Base-by-base conservation (phyloP, 64 coral and sea anemone genomes). In the Trachythela sp. region DNA sequence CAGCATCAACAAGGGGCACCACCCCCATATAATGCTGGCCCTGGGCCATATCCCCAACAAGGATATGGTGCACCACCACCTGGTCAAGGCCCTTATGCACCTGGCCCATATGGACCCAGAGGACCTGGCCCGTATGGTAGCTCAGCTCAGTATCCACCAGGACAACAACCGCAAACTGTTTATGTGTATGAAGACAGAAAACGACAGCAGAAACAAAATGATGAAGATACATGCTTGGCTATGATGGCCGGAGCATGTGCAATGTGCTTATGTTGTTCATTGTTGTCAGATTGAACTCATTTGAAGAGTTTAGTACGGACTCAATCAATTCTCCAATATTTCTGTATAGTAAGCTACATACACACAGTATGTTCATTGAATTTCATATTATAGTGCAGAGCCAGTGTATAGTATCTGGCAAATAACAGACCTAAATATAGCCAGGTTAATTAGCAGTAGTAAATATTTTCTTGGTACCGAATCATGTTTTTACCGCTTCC, bases 221-320 rank as follows among this genome's bases (percentile, higher is more conserved):
- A 80, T 38, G 75, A 80, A 2, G 75, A 80, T 18, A 80, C 31
- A 3, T 80, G 75, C 33, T 80, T 80, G 34, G 75, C 75, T 38
- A 80, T 80, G 75, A 34, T 80, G 75, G 75, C 75, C 8, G 75
- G 75, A 22, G 75, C 75, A 35, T 80, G 75, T 80, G 75, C 75
- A 35, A 80, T 80, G 75, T 80, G 75, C 30, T 39, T 80, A 37
- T 80, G 75, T 80, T 80, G 75, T 80, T 80, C 75, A 80, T 80
- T 80, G 37, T 18, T 80, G 3, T 80, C 75, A 15, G 75, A 80
- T 39, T 80, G 20, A 80, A 30, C 15, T 0, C 20, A 64, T 64
- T 26, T n/a, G 20, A 26, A 6, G 18, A 64, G 7, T n/a, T 64
- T n/a, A 64, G 4, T 27, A 64, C 22, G 20, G 56, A 7, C 2